Conservation (phyloP, 2,888 invertebrate species). For the Luperina testacea region DNA sequence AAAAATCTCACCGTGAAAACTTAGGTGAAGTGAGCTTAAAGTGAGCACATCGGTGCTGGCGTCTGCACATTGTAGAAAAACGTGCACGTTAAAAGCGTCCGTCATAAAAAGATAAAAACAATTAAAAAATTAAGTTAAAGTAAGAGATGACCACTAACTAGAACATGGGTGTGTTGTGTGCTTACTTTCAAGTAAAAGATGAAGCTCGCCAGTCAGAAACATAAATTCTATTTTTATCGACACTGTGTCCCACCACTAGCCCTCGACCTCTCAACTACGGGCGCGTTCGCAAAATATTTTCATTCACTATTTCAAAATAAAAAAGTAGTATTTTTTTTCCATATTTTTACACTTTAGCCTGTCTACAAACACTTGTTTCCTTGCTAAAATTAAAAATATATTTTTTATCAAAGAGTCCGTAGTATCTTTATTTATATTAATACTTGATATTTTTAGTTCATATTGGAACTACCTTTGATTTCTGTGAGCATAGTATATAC, state of each 20-base stretch:
- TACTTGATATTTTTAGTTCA: constrained; percentile 36
- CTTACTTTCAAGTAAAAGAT: not conserved
- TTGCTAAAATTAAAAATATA: constrained; percentile 55
- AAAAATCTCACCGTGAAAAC: too few species aligned
- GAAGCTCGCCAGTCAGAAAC: not conserved
- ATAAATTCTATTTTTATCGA: constrained; percentile 41
- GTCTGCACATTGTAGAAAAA: too few species aligned
- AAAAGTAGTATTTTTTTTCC: constrained; percentile 65
- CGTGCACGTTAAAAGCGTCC: too few species aligned
- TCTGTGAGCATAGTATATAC: constrained; percentile 12
- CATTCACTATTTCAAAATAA: constrained; percentile 70
- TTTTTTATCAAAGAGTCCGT: constrained; percentile 60
- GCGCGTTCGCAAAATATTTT: constrained; percentile 70
- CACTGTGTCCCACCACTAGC: constrained; percentile 46
- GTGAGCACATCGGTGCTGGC: too few species aligned
- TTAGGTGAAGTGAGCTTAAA: too few species aligned
- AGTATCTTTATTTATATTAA: constrained; percentile 19
- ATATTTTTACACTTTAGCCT: constrained; percentile 66
- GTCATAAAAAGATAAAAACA: too few species aligned
- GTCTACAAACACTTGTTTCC: constrained; percentile 60
- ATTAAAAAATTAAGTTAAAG: too few species aligned
- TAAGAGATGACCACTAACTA: too few species aligned
- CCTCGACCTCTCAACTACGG: constrained; percentile 64
- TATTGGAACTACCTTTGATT: constrained; percentile 27
- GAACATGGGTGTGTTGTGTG: too few species aligned